Conservation (phyloP, 2,797 vertebrate genomes). For the Gallinago solitaria region DNA sequence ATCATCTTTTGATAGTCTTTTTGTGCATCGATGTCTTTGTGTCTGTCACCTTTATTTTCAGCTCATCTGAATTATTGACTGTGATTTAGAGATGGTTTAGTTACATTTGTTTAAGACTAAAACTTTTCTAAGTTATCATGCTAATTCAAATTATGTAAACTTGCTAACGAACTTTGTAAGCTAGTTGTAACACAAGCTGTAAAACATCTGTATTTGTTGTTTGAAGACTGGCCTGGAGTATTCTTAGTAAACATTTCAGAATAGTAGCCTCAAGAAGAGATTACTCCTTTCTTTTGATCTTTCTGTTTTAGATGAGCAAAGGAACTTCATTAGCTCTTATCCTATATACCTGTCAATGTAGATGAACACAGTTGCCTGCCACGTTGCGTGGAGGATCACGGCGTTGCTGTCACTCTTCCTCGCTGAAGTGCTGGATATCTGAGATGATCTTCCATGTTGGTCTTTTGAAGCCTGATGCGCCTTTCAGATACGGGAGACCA, state of each 20-base stretch:
- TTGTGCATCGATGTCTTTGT: neutral
- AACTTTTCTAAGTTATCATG: neutral
- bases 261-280: neutral
- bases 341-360: neutral
- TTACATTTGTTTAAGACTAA: neutral
- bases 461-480: neutral
- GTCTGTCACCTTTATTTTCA: constrained; percentile 13
- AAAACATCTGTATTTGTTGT: neutral
- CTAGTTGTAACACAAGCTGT: neutral
- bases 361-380: neutral
- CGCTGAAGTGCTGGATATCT: neutral
- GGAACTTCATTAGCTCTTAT: neutral
- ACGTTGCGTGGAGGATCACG: neutral
- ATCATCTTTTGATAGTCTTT: neutral
- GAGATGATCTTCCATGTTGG: neutral
- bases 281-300: neutral
- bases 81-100: neutral
- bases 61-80: neutral
- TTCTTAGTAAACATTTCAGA: neutral
- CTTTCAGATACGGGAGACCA: neutral
- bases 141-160: neutral
- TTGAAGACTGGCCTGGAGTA: neutral
- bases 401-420: neutral
- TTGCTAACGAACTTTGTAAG: neutral
- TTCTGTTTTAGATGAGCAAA: neutral